phyloP scores from a whole-genome alignment of 2,888 invertebrate genomes.

The Dynastes grantii region DNA sequence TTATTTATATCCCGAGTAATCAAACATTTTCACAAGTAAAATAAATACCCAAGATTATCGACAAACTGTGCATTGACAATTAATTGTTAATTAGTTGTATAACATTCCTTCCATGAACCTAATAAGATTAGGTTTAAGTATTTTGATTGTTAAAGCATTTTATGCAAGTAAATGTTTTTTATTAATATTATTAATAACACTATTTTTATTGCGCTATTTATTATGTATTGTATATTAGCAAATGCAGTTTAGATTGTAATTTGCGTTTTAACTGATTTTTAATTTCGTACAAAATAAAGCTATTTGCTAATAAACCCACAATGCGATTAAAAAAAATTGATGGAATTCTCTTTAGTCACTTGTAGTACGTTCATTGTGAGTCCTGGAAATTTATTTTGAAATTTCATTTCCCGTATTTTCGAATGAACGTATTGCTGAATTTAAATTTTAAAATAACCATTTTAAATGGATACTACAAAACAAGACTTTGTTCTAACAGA shows the following conservation, averaged over 20 bases:
- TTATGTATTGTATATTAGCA: constrained; percentile 54
- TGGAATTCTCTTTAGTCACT: neutral
- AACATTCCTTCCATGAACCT: constrained; percentile 65
- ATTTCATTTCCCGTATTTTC: too few relatives aligned
- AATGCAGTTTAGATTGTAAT: constrained; percentile 33
- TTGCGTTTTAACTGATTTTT: constrained; percentile 29
- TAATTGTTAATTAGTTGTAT: constrained; percentile 50
- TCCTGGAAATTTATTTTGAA: neutral
- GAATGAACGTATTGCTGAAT: neutral
- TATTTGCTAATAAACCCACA: neutral
- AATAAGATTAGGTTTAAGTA: constrained; percentile 56
- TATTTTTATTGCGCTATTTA: constrained; percentile 57
- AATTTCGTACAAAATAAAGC: constrained; percentile 14
- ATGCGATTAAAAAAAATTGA: neutral
- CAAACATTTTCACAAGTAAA: constrained; percentile 31
- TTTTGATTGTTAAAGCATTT: constrained; percentile 59
- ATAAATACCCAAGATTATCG: constrained; percentile 19
- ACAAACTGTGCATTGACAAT: constrained; percentile 39
- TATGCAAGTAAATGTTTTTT: constrained; percentile 59
- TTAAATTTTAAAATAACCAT: neutral
- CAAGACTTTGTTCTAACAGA: neutral
- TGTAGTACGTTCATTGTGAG: neutral
- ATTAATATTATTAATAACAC: constrained; percentile 49
- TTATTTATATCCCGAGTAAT: constrained; percentile 13
- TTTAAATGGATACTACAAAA: too few relatives aligned